Evolutionary conservation across 1,140 invertebrate genomes (phyloP), one percentile per base, ranked within the genome.

Genomic region (Metaphire vulgaris): DNA sequence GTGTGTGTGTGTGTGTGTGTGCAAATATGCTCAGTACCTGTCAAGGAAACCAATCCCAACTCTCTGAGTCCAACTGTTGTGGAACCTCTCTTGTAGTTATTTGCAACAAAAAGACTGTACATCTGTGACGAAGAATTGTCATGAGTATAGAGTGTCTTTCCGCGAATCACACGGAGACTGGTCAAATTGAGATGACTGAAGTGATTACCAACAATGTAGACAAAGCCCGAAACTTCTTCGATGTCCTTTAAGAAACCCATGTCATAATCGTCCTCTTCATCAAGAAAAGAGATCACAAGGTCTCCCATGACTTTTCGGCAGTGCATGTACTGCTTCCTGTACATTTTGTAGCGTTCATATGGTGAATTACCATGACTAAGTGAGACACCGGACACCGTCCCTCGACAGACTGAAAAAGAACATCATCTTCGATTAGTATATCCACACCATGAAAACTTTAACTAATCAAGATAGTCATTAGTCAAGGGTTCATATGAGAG

Each of bases 261-360:
- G 14, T 81, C 76, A 32, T 83, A 77, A 14, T 28, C 33, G 26
- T 74, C 32, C 14, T 76, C 33, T 30, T 29, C 81, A 31, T 84
- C 82, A 15, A 85, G 75, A 79, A 80, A 83, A 14, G 81, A 79
- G 21, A 99, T 89, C 87, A 98, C 96, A 82, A 98, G 88, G 85
- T 98, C 98, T 26, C 96, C 96, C 84, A 97, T 94, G 34, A 99
- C 95, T 86, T 97, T 97, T n/a, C 96, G 98, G 88, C 96, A 98
- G 88, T 98, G 98, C 66, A 92, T 95, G 88, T 97, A 98, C 76
- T 93, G 90, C 83, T 96, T 92, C 80, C 92, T 91, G 80, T 96
- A 89, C 85, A 95, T 95, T 72, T 93, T 88, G 88, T 96, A 97
- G 85, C 97, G 95, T 81, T 95, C 93, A n/a, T 92, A 90, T 69